Evolutionary conservation across 1,140 invertebrate genomes (phyloP), one percentile per base, ranked within the genome.

Genomic region (Chymomyza costata): DNA sequence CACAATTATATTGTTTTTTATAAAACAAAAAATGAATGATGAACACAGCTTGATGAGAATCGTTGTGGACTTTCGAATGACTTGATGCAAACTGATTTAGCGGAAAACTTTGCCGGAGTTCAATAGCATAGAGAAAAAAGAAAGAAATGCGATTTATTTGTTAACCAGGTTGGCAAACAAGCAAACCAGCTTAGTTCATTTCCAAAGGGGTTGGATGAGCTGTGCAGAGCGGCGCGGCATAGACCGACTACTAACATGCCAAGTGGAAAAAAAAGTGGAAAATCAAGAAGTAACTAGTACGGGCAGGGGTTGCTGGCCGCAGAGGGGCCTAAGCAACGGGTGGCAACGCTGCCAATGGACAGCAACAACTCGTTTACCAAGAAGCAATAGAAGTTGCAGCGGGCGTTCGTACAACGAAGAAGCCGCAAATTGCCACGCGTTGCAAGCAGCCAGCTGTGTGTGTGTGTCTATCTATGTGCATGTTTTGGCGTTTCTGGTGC

Each of bases 81-180:
- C 65, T 83, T 52, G 63, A 56, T 64, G 63, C 62, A 70, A 84
- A 84, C 82, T 84, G 82, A 84, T 83, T 82, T 74, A 74, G 71
- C 69, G 78, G 65, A 74, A 80, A 84, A 70, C 82, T 82, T 45
- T 46, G 53, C 58, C 69, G 78, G 82, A 83, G 82, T 83, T 83
- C 82, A 80, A 84, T 84, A 83, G 82, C 82, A 84, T 74, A 82
- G 76, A 84, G 50, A 16, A 30, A 73, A 70, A 57, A 78, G 69
- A 76, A 82, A 82, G 76, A 76, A 82, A 82, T 73, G 70, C 69
- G 70, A 67, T 82, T 69, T 70, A 82, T 74, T 71, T 82, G 76
- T 59, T 82, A 82, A 82, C 80, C 78, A 82, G 78, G 78, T 82
- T 82, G 78, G 80, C 71, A 68, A 64, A 82, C 64, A 73, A 61